Evolutionary conservation across 2,113 vertebrate genomes (phyloP), one percentile per base, ranked within the genome.

Genomic region (Carlito syrichta): DNA sequence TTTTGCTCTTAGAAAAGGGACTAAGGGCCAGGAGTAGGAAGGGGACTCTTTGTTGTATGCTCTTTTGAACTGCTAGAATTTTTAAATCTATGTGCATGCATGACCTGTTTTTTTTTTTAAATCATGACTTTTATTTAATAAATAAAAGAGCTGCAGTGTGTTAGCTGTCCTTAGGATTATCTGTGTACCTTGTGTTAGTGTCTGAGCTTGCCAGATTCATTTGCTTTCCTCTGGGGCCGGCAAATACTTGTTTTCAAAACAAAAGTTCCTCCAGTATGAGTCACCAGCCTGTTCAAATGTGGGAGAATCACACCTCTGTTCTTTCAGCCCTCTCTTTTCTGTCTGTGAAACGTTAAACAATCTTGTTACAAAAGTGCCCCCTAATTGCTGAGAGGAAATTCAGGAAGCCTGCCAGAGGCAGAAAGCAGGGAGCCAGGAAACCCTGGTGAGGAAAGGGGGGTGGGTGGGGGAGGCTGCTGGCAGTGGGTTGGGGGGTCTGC

Each of bases 191-290:
- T 78, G 43, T 69, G 62, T 52, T 62, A 50, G 14, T 63, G 48
- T 35, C 83, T 71, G 74, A 94, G 62, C 89, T 93, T 83, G 62
- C 92, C 58, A 63, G 68, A 52, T 40, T 94, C 84, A 54, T 91
- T 69, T 38, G 13, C 43, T 94, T 88, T 92, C 50, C 86, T 69
- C 85, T 45, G 63, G 84, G 52, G 32, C 76, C 82, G 71, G 60
- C 43, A 85, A 77, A 68, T 84, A 88, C 48, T 97, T 95, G 82
- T 95, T 96, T 95, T 88, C 77, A 81, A 96, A 96, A 92, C 91
- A 88, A 81, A 92, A 93, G 73, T 77, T 86, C 52, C 86, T 94
- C 48, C 54, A 16, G 45, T 81, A 69, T 93, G 87, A 85, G 85
- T 88, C 88, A 56, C n/a, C 35, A 25, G 68, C 50, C 54, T 71